Evolutionary conservation across 1,140 invertebrate species (phyloP), one percentile per base, ranked within the genome.

Genomic region (Andrena cerasifolii): DNA sequence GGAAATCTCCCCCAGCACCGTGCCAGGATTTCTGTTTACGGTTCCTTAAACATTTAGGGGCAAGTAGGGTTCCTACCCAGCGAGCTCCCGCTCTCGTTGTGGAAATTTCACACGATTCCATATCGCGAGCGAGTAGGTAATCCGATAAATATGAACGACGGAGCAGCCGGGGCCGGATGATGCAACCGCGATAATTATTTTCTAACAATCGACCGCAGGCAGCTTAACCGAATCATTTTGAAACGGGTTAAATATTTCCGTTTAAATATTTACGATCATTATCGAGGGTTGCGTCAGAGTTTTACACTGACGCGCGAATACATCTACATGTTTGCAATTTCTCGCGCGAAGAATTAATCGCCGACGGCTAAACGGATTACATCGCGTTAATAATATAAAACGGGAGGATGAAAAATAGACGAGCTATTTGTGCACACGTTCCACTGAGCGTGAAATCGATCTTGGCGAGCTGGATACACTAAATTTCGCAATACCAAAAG

Each of bases 221-320:
- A 16, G n/a, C n/a, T n/a, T n/a, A n/a, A n/a, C 24, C 18, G 26
- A 40, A 56, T 43, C 24, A 18, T 7, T 10, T 12, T 21, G 49
- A 82, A 63, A 36, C 51, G 26, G 21, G 74, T 59, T 21, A 65
- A 77, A 72, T 33, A 36, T 40, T 21, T 45, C 47, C 31, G 45
- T 31, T 63, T 56, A 66, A 62, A 78, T 59, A 54, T 77, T 67
- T 45, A 54, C 53, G 61, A 59, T 72, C 75, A 82, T 78, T 78
- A 61, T 78, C 59, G 33, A 66, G 3, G 36, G 21, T 40, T 54
- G 45, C 43, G 49, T 49, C 16, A 70, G 73, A 36, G 59, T 70
- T 80, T 77, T 70, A 63, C 12, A n/a, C n/a, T n/a, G n/a, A 56
- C 40, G n/a, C 12, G 51, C 59, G 71, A 81, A 77, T 76, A 61